A percentile compares a stretch with the other conserved stretches of the same genome.
These are phyloP conservation scores for Ramazzottius varieornatus DNA, from an alignment of 2,888 invertebrate species.

Conservation along the genomic window DNA sequence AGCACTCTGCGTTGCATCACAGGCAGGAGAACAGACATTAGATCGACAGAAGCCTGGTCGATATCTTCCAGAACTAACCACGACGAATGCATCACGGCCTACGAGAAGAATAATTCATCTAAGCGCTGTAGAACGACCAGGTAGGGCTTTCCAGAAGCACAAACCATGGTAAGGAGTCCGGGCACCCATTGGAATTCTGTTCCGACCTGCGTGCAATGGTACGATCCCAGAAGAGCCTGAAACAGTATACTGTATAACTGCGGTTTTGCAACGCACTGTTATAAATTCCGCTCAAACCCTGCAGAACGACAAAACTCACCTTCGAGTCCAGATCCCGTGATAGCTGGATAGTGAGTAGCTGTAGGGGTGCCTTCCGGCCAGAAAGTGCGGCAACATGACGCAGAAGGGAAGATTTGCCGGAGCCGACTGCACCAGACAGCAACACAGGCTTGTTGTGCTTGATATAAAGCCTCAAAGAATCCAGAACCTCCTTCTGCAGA, in stretches of 20 bases:
- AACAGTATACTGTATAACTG: too few species aligned
- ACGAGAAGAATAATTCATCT: constrained; percentile 11
- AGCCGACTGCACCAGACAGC: constrained; percentile 64
- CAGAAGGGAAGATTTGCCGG: constrained; percentile 71
- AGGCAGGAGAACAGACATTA: constrained; percentile 56
- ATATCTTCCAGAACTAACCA: constrained; percentile 89
- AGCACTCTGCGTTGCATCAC: constrained; percentile 54
- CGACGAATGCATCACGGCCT: constrained; percentile 54
- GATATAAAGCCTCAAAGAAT: not conserved
- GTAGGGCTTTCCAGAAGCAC: not conserved
- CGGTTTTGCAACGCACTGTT: too few species aligned
- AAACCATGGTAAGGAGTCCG: constrained; percentile 51
- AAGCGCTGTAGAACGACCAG: not conserved
- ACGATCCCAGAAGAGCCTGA: constrained; percentile 55
- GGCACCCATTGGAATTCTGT: constrained; percentile 92
- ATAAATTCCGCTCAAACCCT: too few species aligned
- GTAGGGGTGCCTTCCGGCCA: constrained; percentile 28
- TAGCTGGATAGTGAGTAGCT: constrained; percentile 59
- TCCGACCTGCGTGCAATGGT: constrained; percentile 77
- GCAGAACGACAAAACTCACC: too few species aligned
- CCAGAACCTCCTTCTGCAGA: not conserved
- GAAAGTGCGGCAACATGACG: constrained; percentile 58
- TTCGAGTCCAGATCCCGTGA: constrained; percentile 92
- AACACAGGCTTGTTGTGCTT: constrained; percentile 33
- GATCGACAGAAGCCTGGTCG: constrained; percentile 72